Conservation (phyloP, 2,797 vertebrate genomes). For the Ambastaia sidthimunki region DNA sequence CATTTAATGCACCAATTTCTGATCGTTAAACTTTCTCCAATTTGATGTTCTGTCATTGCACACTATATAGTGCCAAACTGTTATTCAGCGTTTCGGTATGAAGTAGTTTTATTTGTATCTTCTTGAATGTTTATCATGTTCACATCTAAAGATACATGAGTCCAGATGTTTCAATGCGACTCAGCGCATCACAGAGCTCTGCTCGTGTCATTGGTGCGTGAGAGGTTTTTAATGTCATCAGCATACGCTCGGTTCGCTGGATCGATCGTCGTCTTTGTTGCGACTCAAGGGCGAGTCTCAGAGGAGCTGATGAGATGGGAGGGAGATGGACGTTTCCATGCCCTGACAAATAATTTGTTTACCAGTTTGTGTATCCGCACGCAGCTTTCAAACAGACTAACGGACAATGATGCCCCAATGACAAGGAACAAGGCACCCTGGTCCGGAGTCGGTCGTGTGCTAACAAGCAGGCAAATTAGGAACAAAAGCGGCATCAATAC, state of each 20-base stretch:
- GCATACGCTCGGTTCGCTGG: slow-evolving; percentile 63
- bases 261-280: slow-evolving; percentile 79
- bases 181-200: slow-evolving; percentile 5
- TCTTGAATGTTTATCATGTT: neutral
- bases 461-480: slow-evolving; percentile 81
- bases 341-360: slow-evolving; percentile 76
- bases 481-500: slow-evolving; percentile 79
- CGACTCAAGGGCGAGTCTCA: slow-evolving; percentile 75
- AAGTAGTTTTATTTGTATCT: slow-evolving; percentile 1
- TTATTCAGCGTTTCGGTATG: neutral
- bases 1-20: no score
- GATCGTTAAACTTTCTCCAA: no score
- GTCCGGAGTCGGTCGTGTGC: slow-evolving; percentile 68
- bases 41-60: no score
- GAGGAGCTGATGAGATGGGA: slow-evolving; percentile 66
- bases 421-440: slow-evolving; percentile 72
- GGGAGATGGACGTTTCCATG: slow-evolving; percentile 58
- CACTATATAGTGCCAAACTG: neutral
- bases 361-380: slow-evolving; percentile 77
- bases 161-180: slow-evolving; percentile 10
- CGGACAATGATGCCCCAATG: slow-evolving; percentile 77
- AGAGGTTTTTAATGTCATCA: slow-evolving; percentile 68
- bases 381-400: slow-evolving; percentile 67
- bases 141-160: neutral
- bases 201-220: slow-evolving; percentile 55